A percentile compares a stretch with the other conserved stretches of the same genome.
Conservation (phyloP, 2,797 vertebrate genomes). For the Trachurus trachurus region DNA sequence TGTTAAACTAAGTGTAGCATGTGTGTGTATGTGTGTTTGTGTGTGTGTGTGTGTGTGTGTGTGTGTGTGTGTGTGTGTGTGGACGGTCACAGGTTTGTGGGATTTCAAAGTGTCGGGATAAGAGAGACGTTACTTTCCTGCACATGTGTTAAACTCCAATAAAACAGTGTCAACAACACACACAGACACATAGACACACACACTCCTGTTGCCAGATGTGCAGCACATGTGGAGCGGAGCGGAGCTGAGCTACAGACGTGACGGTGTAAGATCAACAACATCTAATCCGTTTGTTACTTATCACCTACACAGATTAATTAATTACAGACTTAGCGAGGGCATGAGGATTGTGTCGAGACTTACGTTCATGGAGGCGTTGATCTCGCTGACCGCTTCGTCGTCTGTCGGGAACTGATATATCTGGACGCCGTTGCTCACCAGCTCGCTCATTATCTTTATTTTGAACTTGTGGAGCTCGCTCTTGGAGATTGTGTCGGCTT, state of each 20-base stretch:
- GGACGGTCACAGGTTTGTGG: constrained; percentile 11
- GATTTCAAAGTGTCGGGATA: constrained; percentile 13
- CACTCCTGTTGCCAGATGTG: constrained; percentile 38
- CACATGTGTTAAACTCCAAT: constrained; percentile 14
- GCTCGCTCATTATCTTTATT: constrained; percentile 99
- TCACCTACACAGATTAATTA: too few relatives aligned
- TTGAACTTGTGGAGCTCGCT: constrained; percentile 99
- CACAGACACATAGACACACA: neutral
- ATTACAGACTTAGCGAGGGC: too few relatives aligned
- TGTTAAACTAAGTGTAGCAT: neutral
- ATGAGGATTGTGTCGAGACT: constrained; percentile 64
- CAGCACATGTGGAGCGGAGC: constrained; percentile 20
- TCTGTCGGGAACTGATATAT: constrained; percentile 99
- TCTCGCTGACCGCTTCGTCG: constrained; percentile 95
- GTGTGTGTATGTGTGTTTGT: neutral
- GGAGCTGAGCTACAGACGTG: neutral
- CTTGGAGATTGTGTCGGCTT: constrained; percentile 99
- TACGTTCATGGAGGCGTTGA: constrained; percentile 98
- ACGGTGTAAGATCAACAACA: neutral
- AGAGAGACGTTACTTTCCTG: constrained; percentile 7
- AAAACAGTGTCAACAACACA: constrained; percentile 5
- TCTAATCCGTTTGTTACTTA: too few relatives aligned
- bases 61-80: neutral
- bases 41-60: too few relatives aligned
- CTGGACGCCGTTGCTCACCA: constrained; percentile 98